Conservation (phyloP, 2,797 vertebrate genomes). For the Tangara arthus region DNA sequence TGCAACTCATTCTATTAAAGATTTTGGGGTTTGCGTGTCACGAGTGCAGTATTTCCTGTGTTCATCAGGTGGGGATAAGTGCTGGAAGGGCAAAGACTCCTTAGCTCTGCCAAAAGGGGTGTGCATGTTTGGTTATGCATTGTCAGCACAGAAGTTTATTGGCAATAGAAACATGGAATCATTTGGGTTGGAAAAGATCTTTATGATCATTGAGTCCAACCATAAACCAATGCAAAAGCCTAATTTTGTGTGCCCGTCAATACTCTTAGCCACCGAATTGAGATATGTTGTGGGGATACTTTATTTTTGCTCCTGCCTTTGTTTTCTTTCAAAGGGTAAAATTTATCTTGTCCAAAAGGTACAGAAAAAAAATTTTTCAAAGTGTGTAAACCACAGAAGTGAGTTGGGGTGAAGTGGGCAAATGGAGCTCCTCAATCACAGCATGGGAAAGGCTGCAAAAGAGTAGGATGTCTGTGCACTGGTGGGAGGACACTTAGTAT, state of each 20-base stretch:
- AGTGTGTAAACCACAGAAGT: neutral
- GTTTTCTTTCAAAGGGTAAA: neutral
- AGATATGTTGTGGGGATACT: neutral
- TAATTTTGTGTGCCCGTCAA: neutral
- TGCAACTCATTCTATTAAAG: neutral
- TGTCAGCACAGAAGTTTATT: neutral
- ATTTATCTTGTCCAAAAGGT: neutral
- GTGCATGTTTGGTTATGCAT: neutral
- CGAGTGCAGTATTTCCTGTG: neutral
- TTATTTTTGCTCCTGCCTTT: neutral
- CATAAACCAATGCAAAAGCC: neutral
- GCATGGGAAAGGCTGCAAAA: neutral
- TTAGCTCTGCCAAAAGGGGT: neutral
- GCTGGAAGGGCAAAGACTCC: neutral
- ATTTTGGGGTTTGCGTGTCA: neutral
- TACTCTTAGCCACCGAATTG: neutral
- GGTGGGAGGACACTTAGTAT: neutral
- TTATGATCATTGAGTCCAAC: neutral
- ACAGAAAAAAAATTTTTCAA: accelerated
- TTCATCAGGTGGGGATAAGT: neutral
- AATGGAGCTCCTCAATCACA: neutral
- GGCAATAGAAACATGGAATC: neutral
- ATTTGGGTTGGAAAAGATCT: neutral
- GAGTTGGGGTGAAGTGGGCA: accelerated
- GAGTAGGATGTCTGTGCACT: neutral